Base-by-base conservation (phyloP, 2,797 vertebrate genomes). In the Poecilia wingei region DNA sequence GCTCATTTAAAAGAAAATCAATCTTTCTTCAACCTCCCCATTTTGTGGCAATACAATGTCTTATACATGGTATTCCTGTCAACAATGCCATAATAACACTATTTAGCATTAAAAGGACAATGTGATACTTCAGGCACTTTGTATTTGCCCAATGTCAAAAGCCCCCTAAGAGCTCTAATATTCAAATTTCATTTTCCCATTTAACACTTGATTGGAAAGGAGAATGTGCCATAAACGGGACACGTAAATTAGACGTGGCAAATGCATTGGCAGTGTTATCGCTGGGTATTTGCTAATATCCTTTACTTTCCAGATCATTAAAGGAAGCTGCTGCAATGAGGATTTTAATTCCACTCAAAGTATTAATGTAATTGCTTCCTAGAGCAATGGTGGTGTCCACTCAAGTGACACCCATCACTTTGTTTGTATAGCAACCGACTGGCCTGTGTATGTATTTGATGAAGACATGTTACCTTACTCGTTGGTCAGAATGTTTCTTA, bases 231-330 rank as follows among this genome's bases (percentile, higher is more conserved):
- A 72, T 80, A 75, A 90, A 88, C 75, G 74, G 87, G 69, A 82
- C 61, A 36, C 75, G 74, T 49, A 78, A 79, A 86, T 84, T 79
- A 76, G 84, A 85, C 43, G 53, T 78, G 31, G 76, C 72, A 45
- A 84, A 82, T 71, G 77, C 66, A 79, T 72, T 76, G 75, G 51
- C 75, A 43, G 47, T 33, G 75, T 78, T 83, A 78, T 75, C 64
- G 43, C 69, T 74, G 71, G 51, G 73, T 85, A 82, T 87, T 84
- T 87, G 79, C 78, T 90, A 88, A 88, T 84, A 85, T 85, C 78
- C 75, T 91, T 87, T 88, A 90, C 85, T 91, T 91, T 91, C 75
- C 85, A 90, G 16, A 76, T 83, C 89, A 91, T 91, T 88, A 87
- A 87, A 89, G 77, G 80, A 88, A 85, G 88, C 79, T 79, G 84